Percentiles rank a stretch among this genome's conserved stretches.
These are phyloP conservation scores for Tamias sibiricus DNA, from an alignment of 2,113 vertebrate species.

Conservation along the genomic window DNA sequence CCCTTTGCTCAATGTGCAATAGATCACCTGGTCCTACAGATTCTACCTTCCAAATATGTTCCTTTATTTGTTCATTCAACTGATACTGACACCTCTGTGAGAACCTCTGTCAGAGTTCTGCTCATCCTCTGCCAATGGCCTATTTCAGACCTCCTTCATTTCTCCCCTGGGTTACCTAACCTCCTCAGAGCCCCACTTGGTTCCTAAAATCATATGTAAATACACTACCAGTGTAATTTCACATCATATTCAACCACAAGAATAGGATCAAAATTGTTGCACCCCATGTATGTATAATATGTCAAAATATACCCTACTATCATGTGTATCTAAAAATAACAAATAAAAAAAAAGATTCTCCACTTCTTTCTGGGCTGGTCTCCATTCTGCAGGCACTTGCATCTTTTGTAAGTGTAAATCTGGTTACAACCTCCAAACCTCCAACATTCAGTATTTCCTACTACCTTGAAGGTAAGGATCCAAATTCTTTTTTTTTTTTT, in stretches of 20 bases:
- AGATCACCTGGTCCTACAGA: background rate
- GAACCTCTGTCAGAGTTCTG: too few species aligned
- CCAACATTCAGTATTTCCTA: background rate
- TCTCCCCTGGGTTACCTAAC: background rate
- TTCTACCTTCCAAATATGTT: background rate
- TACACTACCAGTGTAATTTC: too few species aligned
- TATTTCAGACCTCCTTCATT: background rate
- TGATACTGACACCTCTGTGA: background rate
- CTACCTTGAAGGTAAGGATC: background rate
- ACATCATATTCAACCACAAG: too few species aligned
- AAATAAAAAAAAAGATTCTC: too few species aligned
- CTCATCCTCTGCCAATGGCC: background rate
- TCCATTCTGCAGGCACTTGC: background rate
- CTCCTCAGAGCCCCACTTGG: background rate
- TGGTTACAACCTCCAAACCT: background rate
- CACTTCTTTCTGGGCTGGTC: background rate
- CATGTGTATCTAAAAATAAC: too few species aligned
- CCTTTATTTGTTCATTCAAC: background rate
- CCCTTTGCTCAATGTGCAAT: background rate
- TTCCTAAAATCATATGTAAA: too few species aligned
- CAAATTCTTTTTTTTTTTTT: background rate
- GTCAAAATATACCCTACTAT: too few species aligned
- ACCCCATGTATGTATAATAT: too few species aligned
- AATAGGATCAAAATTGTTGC: too few species aligned
- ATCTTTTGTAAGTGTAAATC: background rate